Evolutionary conservation across 2,113 vertebrate genomes (phyloP), one percentile per base, ranked within the genome.

Genomic region (Chlamydotis undulata): DNA sequence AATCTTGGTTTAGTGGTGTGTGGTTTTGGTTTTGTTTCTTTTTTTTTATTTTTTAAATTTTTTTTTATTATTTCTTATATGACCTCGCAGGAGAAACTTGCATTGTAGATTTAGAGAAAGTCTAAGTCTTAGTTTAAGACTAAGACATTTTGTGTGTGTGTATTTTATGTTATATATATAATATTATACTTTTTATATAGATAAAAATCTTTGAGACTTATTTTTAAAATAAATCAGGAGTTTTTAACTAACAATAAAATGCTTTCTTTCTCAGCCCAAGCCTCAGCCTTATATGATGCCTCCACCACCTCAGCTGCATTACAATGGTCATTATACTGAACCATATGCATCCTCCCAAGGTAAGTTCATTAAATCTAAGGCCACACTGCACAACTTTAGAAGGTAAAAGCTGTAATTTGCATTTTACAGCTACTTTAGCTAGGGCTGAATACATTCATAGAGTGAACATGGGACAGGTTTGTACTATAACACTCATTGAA

Each of bases 321-420:
- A 99, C 97, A 99, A 99, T 63, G 99, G 99, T 92, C 99, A 99
- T 94, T 99, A 98, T 91, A 98, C 97, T 33, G 99, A 99, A 81
- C 99, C 99, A 8, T 99, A 99, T 96, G 98, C 99, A 41, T 99
- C 99, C 33, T 99, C 99, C 53, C 99, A 99, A 98, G 99, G 99
- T 99, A 98, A 75, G 70, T 59, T 85, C 21, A 28, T 78, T 79
- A 79, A 87, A 47, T 75, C 25, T 18, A 37, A 31, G 23, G 12
- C 31, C 31, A 61, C 12, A 6, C 8, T 68, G 26, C 17, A 59
- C 8, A 41, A 10, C 29, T 80, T 80, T 11, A n/a, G 64, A 55
- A 90, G 6, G 8, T 55, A 37, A 55, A 94, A 60, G 5, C 23
- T 87, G 0, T 64, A 52, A 60, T 68, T 94, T 75, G 8, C 39